Evolutionary conservation across 2,797 vertebrate genomes (phyloP).

Genomic region (Rhyacichthys aspro): DNA sequence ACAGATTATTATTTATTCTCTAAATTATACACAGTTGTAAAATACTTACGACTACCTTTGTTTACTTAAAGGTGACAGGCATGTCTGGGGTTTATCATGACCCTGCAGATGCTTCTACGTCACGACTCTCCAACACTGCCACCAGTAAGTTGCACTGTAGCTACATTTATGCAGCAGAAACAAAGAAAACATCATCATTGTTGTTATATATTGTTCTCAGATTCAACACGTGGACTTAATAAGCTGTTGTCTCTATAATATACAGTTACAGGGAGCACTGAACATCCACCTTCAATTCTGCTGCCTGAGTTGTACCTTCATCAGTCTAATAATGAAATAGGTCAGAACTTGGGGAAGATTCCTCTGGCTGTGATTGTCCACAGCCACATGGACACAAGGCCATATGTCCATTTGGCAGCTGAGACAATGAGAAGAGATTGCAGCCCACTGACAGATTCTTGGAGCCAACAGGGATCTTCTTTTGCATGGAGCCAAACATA

Average conservation of each 20-base stretch:
- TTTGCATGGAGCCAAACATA: constrained; percentile 37
- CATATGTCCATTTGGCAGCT: constrained; percentile 23
- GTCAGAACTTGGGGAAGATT: constrained; percentile 25
- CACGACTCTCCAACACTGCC: neutral
- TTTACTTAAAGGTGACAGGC: constrained; percentile 32
- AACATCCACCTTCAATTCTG: constrained; percentile 24
- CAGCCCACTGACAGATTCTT: constrained; percentile 19
- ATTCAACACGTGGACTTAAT: neutral
- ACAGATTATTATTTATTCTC: no score
- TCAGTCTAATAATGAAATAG: constrained; percentile 11
- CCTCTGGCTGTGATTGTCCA: constrained; percentile 31
- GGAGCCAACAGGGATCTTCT: constrained; percentile 32
- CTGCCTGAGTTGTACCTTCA: constrained; percentile 27
- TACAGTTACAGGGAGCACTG: constrained; percentile 40
- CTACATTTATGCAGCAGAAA: no score
- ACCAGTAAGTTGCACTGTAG: constrained; percentile 24
- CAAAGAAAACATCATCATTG: neutral
- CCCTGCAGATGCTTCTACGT: neutral
- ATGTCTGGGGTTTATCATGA: constrained; percentile 19
- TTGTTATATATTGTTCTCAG: neutral
- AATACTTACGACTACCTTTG: constrained; percentile 13
- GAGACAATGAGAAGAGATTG: constrained; percentile 29
- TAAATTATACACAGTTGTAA: neutral
- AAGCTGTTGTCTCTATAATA: neutral
- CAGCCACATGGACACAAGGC: constrained; percentile 38